phyloP scores from a whole-genome alignment of 2,888 invertebrate genomes.

The Drosophila subsilvestris region DNA sequence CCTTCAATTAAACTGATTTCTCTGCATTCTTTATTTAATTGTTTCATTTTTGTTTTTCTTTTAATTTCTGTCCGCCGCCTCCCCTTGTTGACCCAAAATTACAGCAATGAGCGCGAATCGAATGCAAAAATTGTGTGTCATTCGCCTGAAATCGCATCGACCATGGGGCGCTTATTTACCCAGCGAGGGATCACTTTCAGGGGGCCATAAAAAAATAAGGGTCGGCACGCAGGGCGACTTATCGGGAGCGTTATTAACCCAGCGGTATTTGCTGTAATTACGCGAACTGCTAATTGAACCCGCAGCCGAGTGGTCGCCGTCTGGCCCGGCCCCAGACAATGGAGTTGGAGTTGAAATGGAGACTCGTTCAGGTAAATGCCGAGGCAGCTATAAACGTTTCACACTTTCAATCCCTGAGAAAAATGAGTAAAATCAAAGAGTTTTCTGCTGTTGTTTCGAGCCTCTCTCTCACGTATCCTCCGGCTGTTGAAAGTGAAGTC shows the following conservation, averaged over 20 bases:
- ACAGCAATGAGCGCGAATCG: slow-evolving; percentile 3
- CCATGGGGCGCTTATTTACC: background rate
- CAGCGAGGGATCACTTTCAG: slow-evolving; percentile 8
- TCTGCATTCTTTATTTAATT: slow-evolving; percentile 50
- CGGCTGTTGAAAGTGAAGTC: background rate
- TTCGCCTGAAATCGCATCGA: slow-evolving; percentile 49
- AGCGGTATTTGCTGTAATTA: slow-evolving; percentile 65
- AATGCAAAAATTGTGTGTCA: slow-evolving; percentile 36
- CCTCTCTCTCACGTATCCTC: background rate
- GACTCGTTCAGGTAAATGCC: background rate
- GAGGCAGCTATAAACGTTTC: background rate
- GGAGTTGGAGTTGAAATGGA: background rate
- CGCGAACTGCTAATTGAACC: slow-evolving; percentile 69
- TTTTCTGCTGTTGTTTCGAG: background rate
- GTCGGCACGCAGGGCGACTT: slow-evolving; percentile 36
- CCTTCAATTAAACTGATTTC: slow-evolving; percentile 40
- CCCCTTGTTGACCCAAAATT: slow-evolving; percentile 42
- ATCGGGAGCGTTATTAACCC: slow-evolving; percentile 70
- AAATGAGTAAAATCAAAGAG: background rate
- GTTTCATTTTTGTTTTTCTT: slow-evolving; percentile 65
- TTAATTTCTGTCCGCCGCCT: slow-evolving; percentile 49
- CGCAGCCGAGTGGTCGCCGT: slow-evolving; percentile 9
- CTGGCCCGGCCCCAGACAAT: background rate
- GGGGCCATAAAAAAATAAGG: slow-evolving; percentile 20
- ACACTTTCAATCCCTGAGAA: background rate